Evolutionary conservation across 2,797 vertebrate genomes (phyloP).

Genomic region (Tenualosa ilisha): DNA sequence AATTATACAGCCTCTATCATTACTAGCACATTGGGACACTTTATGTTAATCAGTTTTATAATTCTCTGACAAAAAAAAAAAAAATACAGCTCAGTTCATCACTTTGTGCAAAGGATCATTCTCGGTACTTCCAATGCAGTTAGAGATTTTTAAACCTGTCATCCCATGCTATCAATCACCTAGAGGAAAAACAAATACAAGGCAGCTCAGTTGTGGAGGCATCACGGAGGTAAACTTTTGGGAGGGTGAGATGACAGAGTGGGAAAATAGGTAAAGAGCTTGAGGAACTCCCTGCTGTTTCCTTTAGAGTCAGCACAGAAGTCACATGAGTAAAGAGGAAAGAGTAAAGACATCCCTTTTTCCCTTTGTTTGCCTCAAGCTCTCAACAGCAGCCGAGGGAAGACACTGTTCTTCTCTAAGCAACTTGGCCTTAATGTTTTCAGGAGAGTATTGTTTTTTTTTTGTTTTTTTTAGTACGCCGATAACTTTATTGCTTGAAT

Average conservation of each 20-base stretch:
- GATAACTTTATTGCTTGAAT: not conserved
- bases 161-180: not conserved
- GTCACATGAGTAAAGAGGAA: not conserved
- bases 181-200: not conserved
- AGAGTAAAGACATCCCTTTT: not conserved
- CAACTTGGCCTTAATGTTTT: slow-evolving; percentile 12
- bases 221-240: not conserved
- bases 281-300: not conserved
- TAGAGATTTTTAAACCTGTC: not conserved
- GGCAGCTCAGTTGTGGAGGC: not conserved
- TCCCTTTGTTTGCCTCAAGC: not conserved
- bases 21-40: not conserved
- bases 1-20: not conserved
- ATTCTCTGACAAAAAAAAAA: not conserved
- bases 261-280: not conserved
- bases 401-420: not conserved
- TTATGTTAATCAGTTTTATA: not conserved
- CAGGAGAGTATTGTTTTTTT: not conserved
- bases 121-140: not conserved
- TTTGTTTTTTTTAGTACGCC: not conserved
- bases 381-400: not conserved
- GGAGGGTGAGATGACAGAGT: not conserved
- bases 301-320: not conserved
- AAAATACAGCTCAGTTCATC: not conserved
- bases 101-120: not conserved